phyloP scores from a whole-genome alignment of 2,113 vertebrate genomes.

The Pelobates fuscus region DNA sequence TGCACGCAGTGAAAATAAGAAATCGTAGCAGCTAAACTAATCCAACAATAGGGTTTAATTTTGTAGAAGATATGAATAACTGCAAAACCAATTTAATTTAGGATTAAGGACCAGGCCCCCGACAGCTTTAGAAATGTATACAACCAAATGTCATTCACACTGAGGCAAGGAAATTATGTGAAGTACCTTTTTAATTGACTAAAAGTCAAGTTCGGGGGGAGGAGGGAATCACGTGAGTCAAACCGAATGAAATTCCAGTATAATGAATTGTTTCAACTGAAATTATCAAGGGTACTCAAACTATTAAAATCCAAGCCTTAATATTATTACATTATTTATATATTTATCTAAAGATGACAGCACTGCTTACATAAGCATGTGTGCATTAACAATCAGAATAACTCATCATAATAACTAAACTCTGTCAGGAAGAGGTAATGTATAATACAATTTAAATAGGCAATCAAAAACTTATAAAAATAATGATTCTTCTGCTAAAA shows the following conservation, averaged over 20 bases:
- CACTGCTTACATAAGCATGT: too few relatives aligned
- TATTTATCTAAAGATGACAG: too few relatives aligned
- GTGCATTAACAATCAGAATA: too few relatives aligned
- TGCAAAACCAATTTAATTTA: conserved; percentile 19
- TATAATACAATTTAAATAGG: too few relatives aligned
- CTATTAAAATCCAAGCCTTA: too few relatives aligned
- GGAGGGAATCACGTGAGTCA: too few relatives aligned
- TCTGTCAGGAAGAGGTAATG: too few relatives aligned
- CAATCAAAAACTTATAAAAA: too few relatives aligned
- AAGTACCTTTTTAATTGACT: not conserved
- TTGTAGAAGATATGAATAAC: conserved; percentile 1
- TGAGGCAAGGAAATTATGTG: not conserved
- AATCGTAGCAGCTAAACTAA: conserved; percentile 5
- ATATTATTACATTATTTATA: too few relatives aligned
- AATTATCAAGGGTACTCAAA: not conserved
- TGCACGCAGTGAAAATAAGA: not conserved
- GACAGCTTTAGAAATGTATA: not conserved
- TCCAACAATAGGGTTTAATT: conserved; percentile 20
- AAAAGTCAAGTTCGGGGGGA: not conserved
- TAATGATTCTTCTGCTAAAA: too few relatives aligned
- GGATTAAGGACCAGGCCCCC: conserved; percentile 1
- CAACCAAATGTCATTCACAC: not conserved
- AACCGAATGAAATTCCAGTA: not conserved
- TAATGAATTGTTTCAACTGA: not conserved
- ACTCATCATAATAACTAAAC: too few relatives aligned